phyloP scores from a whole-genome alignment of 2,888 invertebrate genomes.

The Nephrotoma guestfalica region DNA sequence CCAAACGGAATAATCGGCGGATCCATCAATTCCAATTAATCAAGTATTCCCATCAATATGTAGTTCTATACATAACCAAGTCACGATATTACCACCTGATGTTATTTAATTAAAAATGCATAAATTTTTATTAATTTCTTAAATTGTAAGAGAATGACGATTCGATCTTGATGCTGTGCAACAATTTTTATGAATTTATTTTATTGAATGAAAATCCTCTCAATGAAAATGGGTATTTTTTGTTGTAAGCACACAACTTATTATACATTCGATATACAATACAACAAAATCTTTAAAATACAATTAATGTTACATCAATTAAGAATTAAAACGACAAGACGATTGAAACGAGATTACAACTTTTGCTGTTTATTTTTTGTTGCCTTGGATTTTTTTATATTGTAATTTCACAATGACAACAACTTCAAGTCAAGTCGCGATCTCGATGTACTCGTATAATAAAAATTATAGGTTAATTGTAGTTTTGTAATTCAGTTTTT shows the following conservation, averaged over 20 bases:
- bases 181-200: neutral
- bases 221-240: neutral
- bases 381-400: neutral
- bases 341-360: neutral
- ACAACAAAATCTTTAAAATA: neutral
- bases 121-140: neutral
- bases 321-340: neutral
- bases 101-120: neutral
- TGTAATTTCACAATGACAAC: neutral
- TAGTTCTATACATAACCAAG: neutral
- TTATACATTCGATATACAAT: no score
- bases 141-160: neutral
- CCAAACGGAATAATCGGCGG: neutral
- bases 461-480: neutral
- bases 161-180: neutral
- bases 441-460: neutral
- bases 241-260: neutral
- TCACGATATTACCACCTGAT: neutral
- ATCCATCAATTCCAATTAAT: neutral
- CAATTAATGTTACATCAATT: neutral
- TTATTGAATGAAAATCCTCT: neutral
- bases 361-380: neutral
- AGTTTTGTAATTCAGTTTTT: neutral
- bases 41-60: neutral
- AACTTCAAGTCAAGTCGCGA: neutral